Percentiles rank a stretch among this genome's conserved stretches.
These are phyloP conservation scores for Stenchaetothrips biformis DNA, from an alignment of 2,888 invertebrate species.

Conservation along the genomic window DNA sequence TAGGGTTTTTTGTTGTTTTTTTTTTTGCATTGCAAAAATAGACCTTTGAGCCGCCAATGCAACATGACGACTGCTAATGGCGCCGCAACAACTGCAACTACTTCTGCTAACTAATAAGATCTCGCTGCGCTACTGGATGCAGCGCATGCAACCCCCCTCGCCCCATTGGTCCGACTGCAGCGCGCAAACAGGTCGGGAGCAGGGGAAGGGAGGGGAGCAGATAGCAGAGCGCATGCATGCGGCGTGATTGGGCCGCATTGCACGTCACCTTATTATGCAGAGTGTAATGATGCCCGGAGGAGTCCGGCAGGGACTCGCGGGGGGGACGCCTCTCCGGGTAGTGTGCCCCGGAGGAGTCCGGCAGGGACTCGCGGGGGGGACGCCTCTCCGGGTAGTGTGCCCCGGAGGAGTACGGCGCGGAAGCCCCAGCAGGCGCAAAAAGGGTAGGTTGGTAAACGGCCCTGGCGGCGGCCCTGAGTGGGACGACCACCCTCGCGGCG, in stretches of 20 bases:
- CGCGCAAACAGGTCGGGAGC: neutral
- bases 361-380: neutral
- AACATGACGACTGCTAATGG: too few species aligned
- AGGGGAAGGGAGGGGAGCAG: neutral
- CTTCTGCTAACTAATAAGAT: neutral
- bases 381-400: too few species aligned
- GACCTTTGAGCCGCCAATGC: too few species aligned
- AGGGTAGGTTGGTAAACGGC: too few species aligned
- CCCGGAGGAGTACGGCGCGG: neutral
- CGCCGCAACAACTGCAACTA: too few species aligned
- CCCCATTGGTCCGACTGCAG: neutral
- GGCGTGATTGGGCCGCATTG: neutral
- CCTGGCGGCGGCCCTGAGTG: too few species aligned
- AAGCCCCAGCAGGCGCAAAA: neutral
- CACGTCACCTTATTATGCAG: neutral
- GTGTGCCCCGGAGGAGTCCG: too few species aligned
- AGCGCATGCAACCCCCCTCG: neutral
- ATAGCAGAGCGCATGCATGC: neutral
- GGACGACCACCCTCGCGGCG: too few species aligned
- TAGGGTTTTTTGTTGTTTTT: too few species aligned
- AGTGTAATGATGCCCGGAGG: slow-evolving; percentile 4
- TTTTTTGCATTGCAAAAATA: too few species aligned
- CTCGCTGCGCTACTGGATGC: slow-evolving; percentile 6
- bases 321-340: too few species aligned
- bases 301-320: neutral